Conservation (phyloP, 1,140 invertebrate genomes). For the Pseudoatta argentina region DNA sequence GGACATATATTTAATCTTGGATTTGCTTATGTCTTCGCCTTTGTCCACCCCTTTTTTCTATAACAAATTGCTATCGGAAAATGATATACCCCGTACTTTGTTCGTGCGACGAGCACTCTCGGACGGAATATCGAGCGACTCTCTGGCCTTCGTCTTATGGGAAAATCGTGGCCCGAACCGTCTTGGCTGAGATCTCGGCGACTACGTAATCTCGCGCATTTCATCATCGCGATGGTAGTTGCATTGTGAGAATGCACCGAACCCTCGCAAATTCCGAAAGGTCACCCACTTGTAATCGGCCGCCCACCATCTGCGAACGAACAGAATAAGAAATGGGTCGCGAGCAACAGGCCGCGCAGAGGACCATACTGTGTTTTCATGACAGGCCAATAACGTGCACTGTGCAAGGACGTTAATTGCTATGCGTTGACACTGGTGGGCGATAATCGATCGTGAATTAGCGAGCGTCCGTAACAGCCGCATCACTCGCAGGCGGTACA, state of each 20-base stretch:
- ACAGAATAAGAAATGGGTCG: conserved; percentile 35
- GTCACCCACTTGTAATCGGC: conserved; percentile 77
- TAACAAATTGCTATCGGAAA: conserved; percentile 36
- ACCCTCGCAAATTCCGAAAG: conserved; percentile 82
- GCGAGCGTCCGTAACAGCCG: background rate
- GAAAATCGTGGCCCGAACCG: conserved; percentile 71
- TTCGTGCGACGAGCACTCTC: background rate
- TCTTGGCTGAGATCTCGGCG: conserved; percentile 66
- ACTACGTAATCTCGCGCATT: conserved; percentile 80
- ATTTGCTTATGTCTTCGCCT: conserved; percentile 18
- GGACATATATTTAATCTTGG: conserved; percentile 47
- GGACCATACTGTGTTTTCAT: background rate
- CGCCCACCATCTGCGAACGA: conserved; percentile 64
- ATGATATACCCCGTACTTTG: conserved; percentile 27
- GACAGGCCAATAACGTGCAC: background rate
- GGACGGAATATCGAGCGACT: conserved; percentile 42
- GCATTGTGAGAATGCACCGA: conserved; percentile 80
- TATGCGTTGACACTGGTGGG: conserved; percentile 6
- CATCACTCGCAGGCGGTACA: conserved; percentile 24
- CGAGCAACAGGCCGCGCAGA: conserved; percentile 14
- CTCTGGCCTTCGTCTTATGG: conserved; percentile 60
- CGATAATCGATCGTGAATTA: conserved; percentile 55
- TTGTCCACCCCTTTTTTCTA: background rate
- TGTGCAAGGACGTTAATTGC: conserved; percentile 35
- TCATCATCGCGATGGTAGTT: conserved; percentile 67